Evolutionary conservation across 2,113 vertebrate species (phyloP).

Genomic region (Lepus timidus): DNA sequence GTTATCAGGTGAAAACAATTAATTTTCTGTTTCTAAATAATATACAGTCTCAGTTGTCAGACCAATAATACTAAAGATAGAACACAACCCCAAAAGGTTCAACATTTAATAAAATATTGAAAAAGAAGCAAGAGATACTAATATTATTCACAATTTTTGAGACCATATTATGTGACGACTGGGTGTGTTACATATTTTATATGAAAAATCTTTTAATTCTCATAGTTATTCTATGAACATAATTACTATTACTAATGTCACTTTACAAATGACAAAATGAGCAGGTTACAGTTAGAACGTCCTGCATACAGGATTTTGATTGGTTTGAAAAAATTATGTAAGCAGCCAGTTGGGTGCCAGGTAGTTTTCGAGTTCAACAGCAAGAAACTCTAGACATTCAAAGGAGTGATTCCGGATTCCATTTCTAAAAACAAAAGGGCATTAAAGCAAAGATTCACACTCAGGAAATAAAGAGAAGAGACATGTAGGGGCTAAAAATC

Average conservation of each 20-base stretch:
- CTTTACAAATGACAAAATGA: background rate
- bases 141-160: background rate
- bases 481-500: background rate
- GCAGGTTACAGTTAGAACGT: background rate
- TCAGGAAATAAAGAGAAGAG: background rate
- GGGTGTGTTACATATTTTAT: background rate
- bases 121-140: background rate
- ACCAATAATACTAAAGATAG: constrained; percentile 9
- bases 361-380: background rate
- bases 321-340: background rate
- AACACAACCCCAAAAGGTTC: background rate
- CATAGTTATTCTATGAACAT: background rate
- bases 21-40: background rate
- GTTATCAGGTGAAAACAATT: background rate
- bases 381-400: background rate
- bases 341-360: background rate
- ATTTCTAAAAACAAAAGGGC: background rate
- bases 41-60: background rate
- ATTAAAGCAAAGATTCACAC: background rate
- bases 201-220: constrained; percentile 13
- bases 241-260: background rate
- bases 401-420: background rate
- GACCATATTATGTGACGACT: background rate
- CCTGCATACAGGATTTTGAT: background rate
- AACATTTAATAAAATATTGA: background rate